Base-by-base conservation (phyloP, 2,113 vertebrate genomes). In the Grallaria varia region DNA sequence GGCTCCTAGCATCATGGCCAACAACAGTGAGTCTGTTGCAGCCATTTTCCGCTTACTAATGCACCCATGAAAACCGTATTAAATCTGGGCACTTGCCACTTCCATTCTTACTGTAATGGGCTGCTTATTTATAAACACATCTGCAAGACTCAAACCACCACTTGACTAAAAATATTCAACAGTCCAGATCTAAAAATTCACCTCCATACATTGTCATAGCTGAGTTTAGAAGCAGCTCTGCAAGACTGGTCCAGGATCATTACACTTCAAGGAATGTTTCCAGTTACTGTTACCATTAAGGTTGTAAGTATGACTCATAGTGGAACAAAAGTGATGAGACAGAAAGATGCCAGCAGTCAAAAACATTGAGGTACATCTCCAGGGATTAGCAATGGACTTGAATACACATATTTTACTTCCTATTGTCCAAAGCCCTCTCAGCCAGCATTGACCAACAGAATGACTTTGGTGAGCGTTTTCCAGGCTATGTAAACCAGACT, bases 371-470 rank as follows among this genome's bases (percentile, higher is more conserved):
- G 2, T 13, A 5, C 2, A 5, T 35, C 50, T 60, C 33, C 45
- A 44, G 56, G 42, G 33, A 19, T 33, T 8, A 14, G 37, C 20
- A 55, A 66, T 0, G 6, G 49, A 13, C 60, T 25, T 37, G 50
- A 50, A 55, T 2, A 25, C 1, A 0, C 25, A 22, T 33, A 27
- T 47, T 22, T 4, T 10, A 11, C 0, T 2, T 9, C 0, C 0
- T 7, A 30, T 8, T 56, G n/a, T 9, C 35, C 45, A 71, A 72
- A 49, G 4, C 30, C 14, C 52, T 73, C 55, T 73, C 53, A 39
- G 30, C 24, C 50, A 71, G 42, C 42, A 10, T 45, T 39, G 67
- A 45, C 72, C 71, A 49, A 28, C 1, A 31, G 42, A 4, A 7
- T 8, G 12, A 2, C 56, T n/a, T n/a, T 25, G 24, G 24, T 0